Percentiles rank a stretch among this genome's conserved stretches.
Evolutionary conservation across 2,888 invertebrate species (phyloP).

Genomic region (Plagodis dolabraria): DNA sequence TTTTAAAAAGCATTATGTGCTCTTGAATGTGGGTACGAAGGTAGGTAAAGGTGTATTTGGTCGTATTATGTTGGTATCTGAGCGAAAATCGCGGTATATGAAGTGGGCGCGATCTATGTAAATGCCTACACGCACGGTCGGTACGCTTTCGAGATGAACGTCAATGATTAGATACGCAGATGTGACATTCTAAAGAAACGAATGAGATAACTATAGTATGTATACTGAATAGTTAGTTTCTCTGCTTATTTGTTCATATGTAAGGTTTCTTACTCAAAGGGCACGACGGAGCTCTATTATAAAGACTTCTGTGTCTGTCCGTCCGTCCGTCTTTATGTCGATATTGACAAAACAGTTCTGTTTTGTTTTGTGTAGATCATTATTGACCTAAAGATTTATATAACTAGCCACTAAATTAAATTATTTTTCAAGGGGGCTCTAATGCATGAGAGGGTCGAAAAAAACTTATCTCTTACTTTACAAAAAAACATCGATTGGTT

Average conservation of each 20-base stretch:
- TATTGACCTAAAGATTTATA: no score
- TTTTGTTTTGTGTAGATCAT: no score
- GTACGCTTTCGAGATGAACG: slow-evolving; percentile 73
- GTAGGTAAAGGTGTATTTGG: slow-evolving; percentile 23
- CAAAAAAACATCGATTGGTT: no score
- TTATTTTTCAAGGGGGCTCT: no score
- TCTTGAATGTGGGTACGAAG: slow-evolving; percentile 6
- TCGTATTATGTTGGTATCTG: slow-evolving; percentile 68
- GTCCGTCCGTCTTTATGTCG: no score
- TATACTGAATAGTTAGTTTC: background rate
- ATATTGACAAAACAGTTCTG: no score
- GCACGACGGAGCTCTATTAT: no score
- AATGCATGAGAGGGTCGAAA: no score
- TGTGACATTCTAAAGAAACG: slow-evolving; percentile 49
- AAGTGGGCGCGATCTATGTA: slow-evolving; percentile 77
- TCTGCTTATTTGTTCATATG: background rate
- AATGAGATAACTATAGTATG: background rate
- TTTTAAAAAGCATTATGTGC: slow-evolving; percentile 14
- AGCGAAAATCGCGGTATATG: slow-evolving; percentile 68
- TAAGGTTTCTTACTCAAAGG: no score
- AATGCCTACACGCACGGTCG: slow-evolving; percentile 74
- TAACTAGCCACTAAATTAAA: no score
- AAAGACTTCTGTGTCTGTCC: no score
- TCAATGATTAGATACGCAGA: slow-evolving; percentile 63
- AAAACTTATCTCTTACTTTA: no score